A percentile compares a stretch with the other conserved stretches of the same genome.
Evolutionary conservation across 2,113 vertebrate genomes (phyloP).

Genomic region (Arothron firmamentum): DNA sequence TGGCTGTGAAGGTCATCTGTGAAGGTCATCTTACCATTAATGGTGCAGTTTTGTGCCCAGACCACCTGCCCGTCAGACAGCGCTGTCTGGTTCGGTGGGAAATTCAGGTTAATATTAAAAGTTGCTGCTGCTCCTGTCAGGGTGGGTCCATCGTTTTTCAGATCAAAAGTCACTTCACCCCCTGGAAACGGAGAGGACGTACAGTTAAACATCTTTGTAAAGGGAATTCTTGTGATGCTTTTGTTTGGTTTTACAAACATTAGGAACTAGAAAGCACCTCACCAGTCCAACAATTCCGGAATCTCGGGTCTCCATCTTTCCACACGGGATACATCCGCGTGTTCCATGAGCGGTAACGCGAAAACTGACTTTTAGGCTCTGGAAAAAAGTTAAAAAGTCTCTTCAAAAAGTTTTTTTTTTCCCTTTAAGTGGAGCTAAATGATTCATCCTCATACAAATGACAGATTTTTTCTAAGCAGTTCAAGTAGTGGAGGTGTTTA

Average conservation of each 20-base stretch:
- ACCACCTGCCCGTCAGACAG: conserved; percentile 81
- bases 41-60: conserved; percentile 80
- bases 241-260: background rate
- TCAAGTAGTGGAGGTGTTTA: background rate
- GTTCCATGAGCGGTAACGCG: conserved; percentile 80
- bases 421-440: too few relatives aligned
- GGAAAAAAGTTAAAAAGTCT: conserved; percentile 5
- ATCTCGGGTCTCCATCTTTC: conserved; percentile 73
- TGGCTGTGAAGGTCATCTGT: too few relatives aligned
- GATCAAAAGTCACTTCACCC: conserved; percentile 80
- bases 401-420: too few relatives aligned
- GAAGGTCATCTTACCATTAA: conserved; percentile 74
- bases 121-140: conserved; percentile 82
- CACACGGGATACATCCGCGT: conserved; percentile 80
- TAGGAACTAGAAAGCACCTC: conserved; percentile 5
- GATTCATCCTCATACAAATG: too few relatives aligned
- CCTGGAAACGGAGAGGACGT: conserved; percentile 64
- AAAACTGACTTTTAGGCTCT: conserved; percentile 67
- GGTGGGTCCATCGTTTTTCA: conserved; percentile 86
- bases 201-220: background rate
- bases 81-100: conserved; percentile 81
- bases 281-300: conserved; percentile 85
- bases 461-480: background rate
- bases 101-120: conserved; percentile 81
- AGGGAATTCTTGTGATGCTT: background rate